Evolutionary conservation across 2,113 vertebrate species (phyloP), one percentile per base, ranked within the genome.

Genomic region (Campylorhamphus procurvoides): DNA sequence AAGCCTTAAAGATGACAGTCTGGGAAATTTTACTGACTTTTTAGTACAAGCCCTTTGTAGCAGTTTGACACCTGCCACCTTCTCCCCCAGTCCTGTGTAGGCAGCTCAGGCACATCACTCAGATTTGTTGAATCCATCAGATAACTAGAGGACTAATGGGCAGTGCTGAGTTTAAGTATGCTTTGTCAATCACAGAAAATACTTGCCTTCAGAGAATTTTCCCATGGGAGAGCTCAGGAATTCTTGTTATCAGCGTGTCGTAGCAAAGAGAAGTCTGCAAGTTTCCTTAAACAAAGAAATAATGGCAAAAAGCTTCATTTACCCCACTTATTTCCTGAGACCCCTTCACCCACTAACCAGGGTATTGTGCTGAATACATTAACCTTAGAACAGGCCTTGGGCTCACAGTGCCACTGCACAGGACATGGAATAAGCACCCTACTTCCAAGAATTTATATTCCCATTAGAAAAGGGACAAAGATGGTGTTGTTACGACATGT

Each of bases 11-110:
- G 49, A 23, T 53, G 82, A 72, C 58, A 79, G 58, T 22, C 17
- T 46, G 58, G 56, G 44, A 85, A 76, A 76, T 86, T 62, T 73
- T 73, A 23, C 40, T 44, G 74, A 72, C 19, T 83, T 89, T 84
- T 82, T 33, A 69, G 28, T 62, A 11, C 19, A 69, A 68, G 3
- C 2, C 15, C 15, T 80, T 73, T 62, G 53, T 33, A 85, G 42
- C 40, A 62, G 23, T 62, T 37, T 90, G 88, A 80, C 67, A 93
- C 25, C 59, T 83, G 62, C 67, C 28, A 2, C 23, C 68, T 66
- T 77, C 78, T 80, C 50, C 20, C 49, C 19, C 3, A 5, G 53
- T 46, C 6, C 40, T 27, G 24, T 44, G 60, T n/a, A 39, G 71
- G 87, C 80, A 83, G 62, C 40, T 88, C 78, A 64, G 67, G 40